Conservation (phyloP, 1,140 invertebrate genomes). For the Rhagoletis pomonella region DNA sequence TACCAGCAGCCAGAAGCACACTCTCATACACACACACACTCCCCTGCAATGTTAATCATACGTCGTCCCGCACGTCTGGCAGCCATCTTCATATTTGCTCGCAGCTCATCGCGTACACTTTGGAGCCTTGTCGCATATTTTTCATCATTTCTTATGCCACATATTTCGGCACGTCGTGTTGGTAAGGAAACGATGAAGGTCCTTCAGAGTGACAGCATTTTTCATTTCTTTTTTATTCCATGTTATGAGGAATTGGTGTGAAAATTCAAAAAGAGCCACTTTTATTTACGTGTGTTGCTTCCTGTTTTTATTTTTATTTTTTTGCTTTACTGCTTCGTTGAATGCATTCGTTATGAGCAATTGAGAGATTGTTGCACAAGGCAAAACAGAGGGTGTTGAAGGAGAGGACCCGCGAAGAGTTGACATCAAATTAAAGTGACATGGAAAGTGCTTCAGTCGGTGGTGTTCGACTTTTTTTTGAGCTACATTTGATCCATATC, state of each 20-base stretch:
- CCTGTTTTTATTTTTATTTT: neutral
- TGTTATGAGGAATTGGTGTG: constrained; percentile 71
- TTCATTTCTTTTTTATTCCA: neutral
- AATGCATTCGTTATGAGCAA: constrained; percentile 50
- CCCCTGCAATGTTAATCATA: constrained; percentile 15
- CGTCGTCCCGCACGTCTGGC: constrained; percentile 12
- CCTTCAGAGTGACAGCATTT: constrained; percentile 47
- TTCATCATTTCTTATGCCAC: constrained; percentile 50
- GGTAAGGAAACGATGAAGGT: constrained; percentile 42
- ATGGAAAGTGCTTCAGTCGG: neutral
- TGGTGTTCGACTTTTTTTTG: neutral
- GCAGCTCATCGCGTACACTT: constrained; percentile 28
- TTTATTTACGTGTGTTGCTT: constrained; percentile 54
- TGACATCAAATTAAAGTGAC: constrained; percentile 32
- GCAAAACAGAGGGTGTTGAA: neutral
- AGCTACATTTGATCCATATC: neutral
- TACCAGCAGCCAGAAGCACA: constrained; percentile 62
- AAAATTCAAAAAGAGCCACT: constrained; percentile 73
- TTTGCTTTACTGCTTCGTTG: neutral
- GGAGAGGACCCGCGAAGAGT: neutral
- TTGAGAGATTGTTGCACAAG: constrained; percentile 42
- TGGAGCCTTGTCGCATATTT: constrained; percentile 42
- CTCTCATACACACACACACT: neutral
- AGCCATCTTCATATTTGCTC: constrained; percentile 17
- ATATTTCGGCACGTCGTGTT: constrained; percentile 46